phyloP scores from a whole-genome alignment of 1,140 invertebrate species.

The Melanaphis sacchari region DNA sequence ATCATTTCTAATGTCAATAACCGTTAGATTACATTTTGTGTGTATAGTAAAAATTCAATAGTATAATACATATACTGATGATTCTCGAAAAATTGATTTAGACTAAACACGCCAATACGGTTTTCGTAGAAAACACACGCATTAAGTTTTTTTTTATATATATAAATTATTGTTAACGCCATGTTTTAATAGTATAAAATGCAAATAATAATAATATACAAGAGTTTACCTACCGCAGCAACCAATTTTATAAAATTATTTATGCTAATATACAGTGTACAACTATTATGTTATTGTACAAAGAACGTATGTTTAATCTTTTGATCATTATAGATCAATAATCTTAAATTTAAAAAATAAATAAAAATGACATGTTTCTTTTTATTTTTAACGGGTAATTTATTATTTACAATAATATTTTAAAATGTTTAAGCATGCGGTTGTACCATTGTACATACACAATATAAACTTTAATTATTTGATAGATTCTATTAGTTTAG shows the following conservation, averaged over 20 bases:
- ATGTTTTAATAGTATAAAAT: conserved; percentile 31
- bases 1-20: background rate
- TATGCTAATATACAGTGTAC: background rate
- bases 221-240: conserved; percentile 26
- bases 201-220: background rate
- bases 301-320: background rate
- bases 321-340: background rate
- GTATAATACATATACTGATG: conserved; percentile 36
- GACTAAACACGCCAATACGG: conserved; percentile 28
- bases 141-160: background rate
- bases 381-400: background rate
- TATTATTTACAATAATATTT: background rate
- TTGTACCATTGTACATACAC: background rate
- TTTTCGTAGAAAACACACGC: conserved; percentile 41
- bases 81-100: conserved; percentile 35
- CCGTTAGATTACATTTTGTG: background rate
- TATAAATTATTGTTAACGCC: conserved; percentile 35
- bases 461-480: background rate
- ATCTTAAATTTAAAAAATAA: background rate
- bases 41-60: background rate
- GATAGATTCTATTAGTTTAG: background rate
- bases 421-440: background rate
- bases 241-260: conserved; percentile 6
- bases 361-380: background rate
- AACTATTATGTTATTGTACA: background rate